A percentile compares a stretch with the other conserved stretches of the same genome.
These are phyloP conservation scores for Heliconius melpomene DNA, from an alignment of 1,140 invertebrate genomes.

Conservation along the genomic window DNA sequence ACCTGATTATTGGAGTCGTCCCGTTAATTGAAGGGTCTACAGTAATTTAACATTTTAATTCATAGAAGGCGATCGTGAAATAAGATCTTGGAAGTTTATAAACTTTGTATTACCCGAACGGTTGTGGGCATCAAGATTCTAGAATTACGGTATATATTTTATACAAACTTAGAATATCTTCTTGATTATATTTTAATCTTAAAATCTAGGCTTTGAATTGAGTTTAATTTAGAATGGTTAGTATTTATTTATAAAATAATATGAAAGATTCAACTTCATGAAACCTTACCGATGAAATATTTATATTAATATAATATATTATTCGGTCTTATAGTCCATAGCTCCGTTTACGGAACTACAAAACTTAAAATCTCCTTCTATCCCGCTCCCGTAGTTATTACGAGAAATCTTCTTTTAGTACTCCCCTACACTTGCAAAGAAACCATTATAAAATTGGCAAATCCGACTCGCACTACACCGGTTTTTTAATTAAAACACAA, in stretches of 20 bases:
- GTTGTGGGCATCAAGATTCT: conserved; percentile 2
- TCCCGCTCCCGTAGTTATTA: too few species aligned
- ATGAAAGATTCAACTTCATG: too few species aligned
- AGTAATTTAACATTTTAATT: conserved; percentile 30
- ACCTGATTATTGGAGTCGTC: conserved; percentile 37
- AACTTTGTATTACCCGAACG: conserved; percentile 11
- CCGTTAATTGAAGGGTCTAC: conserved; percentile 39
- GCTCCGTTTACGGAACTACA: too few species aligned
- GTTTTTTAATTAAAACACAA: too few species aligned
- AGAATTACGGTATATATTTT: background rate
- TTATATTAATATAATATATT: too few species aligned
- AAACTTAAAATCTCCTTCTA: too few species aligned
- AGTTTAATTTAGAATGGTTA: background rate
- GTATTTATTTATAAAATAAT: background rate
- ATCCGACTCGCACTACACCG: too few species aligned
- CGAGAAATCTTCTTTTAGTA: too few species aligned
- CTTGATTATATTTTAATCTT: background rate
- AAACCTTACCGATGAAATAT: too few species aligned
- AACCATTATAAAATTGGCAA: too few species aligned
- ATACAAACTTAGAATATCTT: background rate
- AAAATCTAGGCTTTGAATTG: background rate
- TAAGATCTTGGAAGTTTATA: conserved; percentile 22
- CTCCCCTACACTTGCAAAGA: too few species aligned
- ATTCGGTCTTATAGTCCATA: too few species aligned
- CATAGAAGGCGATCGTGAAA: conserved; percentile 22